Percentiles rank a stretch among this genome's conserved stretches.
Conservation (phyloP, 2,888 invertebrate genomes). For the Lithosia quadra region DNA sequence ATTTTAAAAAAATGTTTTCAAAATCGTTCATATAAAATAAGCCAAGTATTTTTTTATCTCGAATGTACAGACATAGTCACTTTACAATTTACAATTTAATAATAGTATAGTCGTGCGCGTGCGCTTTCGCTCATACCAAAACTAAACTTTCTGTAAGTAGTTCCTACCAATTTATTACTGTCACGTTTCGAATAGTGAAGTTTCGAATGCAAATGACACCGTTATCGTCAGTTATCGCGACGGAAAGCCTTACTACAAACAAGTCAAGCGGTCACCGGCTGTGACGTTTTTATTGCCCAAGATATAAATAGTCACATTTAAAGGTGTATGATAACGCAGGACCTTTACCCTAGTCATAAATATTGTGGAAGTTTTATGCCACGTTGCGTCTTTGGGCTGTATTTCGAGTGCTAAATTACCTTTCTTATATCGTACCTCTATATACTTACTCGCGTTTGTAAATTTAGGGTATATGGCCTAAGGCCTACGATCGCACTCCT, state of each 20-base stretch:
- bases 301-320: slow-evolving; percentile 25
- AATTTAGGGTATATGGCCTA: background rate
- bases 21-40: too few relatives aligned
- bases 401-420: background rate
- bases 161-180: background rate
- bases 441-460: background rate
- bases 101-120: background rate
- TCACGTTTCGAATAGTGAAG: slow-evolving; percentile 20
- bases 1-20: too few relatives aligned
- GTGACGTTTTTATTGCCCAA: slow-evolving; percentile 43
- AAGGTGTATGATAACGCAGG: slow-evolving; percentile 21
- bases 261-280: slow-evolving; percentile 41
- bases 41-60: too few relatives aligned
- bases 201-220: slow-evolving; percentile 22
- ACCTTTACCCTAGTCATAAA: slow-evolving; percentile 12
- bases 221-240: slow-evolving; percentile 24
- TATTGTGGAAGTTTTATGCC: slow-evolving; percentile 11
- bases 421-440: background rate
- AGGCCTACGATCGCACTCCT: too few relatives aligned
- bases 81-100: too few relatives aligned
- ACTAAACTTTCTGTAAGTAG: background rate
- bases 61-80: too few relatives aligned
- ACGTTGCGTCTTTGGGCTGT: background rate
- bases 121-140: background rate
- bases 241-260: slow-evolving; percentile 40